Evolutionary conservation across 2,888 invertebrate genomes (phyloP).

Genomic region (Eugnorisma glareosa): DNA sequence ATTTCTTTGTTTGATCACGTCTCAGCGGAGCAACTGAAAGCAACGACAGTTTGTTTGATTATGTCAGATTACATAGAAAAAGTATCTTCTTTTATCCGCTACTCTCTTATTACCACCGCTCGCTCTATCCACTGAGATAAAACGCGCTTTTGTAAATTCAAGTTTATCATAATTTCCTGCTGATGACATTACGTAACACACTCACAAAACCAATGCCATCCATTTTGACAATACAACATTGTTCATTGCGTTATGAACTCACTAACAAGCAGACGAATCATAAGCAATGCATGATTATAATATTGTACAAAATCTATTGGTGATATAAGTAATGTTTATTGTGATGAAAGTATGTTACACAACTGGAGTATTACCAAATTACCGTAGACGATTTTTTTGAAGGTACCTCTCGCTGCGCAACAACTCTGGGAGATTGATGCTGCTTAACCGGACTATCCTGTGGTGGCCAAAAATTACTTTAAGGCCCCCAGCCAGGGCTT

Average conservation of each 20-base stretch:
- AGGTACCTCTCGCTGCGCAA: too few relatives aligned
- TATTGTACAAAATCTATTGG: background rate
- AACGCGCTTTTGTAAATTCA: background rate
- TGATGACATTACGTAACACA: background rate
- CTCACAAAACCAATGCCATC: background rate
- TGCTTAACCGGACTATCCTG: too few relatives aligned
- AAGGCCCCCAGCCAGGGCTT: too few relatives aligned
- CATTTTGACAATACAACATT: background rate
- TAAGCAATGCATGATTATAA: background rate
- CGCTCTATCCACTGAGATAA: background rate
- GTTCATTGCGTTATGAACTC: background rate
- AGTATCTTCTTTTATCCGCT: background rate
- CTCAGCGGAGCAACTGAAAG: background rate
- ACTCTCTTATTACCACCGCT: background rate
- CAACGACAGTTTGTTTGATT: background rate
- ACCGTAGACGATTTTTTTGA: too few relatives aligned
- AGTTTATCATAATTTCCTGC: background rate
- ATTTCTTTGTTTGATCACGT: background rate
- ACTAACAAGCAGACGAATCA: background rate
- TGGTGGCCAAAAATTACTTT: too few relatives aligned
- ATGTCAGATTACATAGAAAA: background rate
- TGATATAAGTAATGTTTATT: background rate
- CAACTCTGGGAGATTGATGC: too few relatives aligned
- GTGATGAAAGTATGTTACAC: background rate
- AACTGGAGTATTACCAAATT: background rate